Base-by-base conservation (phyloP, 2,797 vertebrate species). In the Clarias pachynema region DNA sequence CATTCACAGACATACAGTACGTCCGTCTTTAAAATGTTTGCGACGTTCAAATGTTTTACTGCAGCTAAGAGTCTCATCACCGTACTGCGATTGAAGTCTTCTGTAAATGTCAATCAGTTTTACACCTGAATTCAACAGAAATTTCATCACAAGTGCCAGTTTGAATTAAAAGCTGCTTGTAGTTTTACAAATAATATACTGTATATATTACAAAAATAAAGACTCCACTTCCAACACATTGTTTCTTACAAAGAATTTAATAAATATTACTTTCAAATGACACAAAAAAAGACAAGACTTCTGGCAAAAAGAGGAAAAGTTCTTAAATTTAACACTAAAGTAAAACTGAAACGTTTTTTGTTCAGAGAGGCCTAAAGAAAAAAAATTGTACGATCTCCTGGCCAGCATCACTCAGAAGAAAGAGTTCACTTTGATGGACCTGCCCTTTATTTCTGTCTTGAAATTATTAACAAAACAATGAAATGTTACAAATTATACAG, bases 171-270 rank as follows among this genome's bases (percentile, higher is more conserved):
- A 44, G 40, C 40, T 44, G 7, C 40, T 44, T 8, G 40, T 44
- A 44, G 7, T 44, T 44, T 44, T 44, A 40, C 6, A 40, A 40
- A 40, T 40, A 0, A 37, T 37, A 37, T 37, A 5, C 6, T 5
- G 0, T 37, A 37, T 37, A 37, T 40, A 0, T 49, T 12, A 49
- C 44, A 49, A 72, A 75, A 56, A 22, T 16, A 77, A 24, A 60
- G 70, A 73, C 12, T 1, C 56, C n/a, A 82, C 24, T 63, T 22
- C 2, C 10, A 62, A 26, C 22, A 68, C 56, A 31, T 86, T 89
- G 94, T 96, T 96, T 96, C 91, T 92, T 95, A 96, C 95, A 96
- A 95, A 95, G 95, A 94, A 95, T 97, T 96, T 96, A 96, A 96
- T 96, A 96, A 96, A 96, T 96, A 96, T 96, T 94, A 95, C 94